Base-by-base conservation (phyloP, 2,113 vertebrate genomes). In the Amphilophus citrinellus region DNA sequence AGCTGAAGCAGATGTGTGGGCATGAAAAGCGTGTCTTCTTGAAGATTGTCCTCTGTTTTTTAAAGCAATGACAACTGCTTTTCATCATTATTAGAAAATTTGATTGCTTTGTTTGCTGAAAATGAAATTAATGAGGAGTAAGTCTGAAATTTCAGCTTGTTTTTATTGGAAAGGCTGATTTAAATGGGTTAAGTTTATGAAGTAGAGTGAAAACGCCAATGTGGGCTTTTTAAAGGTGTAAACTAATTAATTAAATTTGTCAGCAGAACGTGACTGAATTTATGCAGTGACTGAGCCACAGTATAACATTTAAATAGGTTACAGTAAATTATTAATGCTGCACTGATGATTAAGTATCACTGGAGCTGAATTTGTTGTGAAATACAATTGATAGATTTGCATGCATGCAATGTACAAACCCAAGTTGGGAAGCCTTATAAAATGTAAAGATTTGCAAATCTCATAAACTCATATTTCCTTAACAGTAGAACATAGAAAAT, bases 191-290 rank as follows among this genome's bases (percentile, higher is more conserved):
- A 53, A 7, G 17, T 18, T 53, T 15, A 18, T 18, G 13, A 50
- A 20, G 17, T 11, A 18, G 22, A 32, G 10, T 53, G 44, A 73
- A 73, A 53, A 53, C 30, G 7, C 17, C 30, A 32, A 53, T 20
- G 50, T n/a, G 66, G 0, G 0, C 44, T n/a, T 0, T 71, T 71
- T 53, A 53, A 0, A 32, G 27, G 27, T 73, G 0, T 53, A 18
- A 18, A 53, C 6, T 18, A 53, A 53, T 53, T 15, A 50, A 50
- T 4, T 3, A 30, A 50, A 10, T 20, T 73, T 53, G 50, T 53
- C 22, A 73, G 24, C 14, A 17, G 47, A 17, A 50, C 44, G 30
- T 0, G 0, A 32, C 0, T 53, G 44, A 53, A 32, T 32, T 73
- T 73, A 32, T 32, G 4, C 17, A 53, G 50, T 53, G 50, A 53